These are phyloP conservation scores for Trogon surrucura DNA, from an alignment of 2,113 vertebrate genomes.

Conservation along the genomic window DNA sequence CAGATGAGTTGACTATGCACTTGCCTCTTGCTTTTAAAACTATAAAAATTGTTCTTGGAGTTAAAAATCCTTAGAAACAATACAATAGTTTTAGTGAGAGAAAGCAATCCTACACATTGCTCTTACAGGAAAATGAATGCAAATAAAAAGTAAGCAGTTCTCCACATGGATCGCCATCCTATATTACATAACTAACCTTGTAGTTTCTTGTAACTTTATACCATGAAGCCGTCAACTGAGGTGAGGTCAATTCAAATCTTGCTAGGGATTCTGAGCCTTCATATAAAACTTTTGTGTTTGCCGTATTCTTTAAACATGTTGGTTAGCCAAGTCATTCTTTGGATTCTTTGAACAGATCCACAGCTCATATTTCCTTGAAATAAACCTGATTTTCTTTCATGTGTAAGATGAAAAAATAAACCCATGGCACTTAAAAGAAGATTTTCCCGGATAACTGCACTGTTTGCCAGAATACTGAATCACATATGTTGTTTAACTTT, in stretches of 20 bases:
- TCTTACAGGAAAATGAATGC: neutral
- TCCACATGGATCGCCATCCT: neutral
- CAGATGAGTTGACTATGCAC: no score
- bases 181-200: neutral
- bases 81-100: neutral
- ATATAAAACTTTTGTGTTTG: neutral
- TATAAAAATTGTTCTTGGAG: neutral
- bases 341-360: neutral
- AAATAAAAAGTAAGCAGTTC: neutral
- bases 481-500: neutral
- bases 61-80: neutral
- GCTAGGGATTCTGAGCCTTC: neutral
- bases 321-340: neutral
- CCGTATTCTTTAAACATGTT: neutral
- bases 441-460: neutral
- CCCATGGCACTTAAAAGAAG: neutral
- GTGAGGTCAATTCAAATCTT: neutral
- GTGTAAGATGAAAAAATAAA: neutral
- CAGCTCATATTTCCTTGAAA: neutral
- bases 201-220: neutral
- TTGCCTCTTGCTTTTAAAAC: neutral
- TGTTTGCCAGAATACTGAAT: neutral
- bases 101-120: neutral
- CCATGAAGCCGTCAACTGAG: neutral
- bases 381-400: neutral